Base-by-base conservation (phyloP, 1,140 invertebrate genomes). In the Wasmannia auropunctata region DNA sequence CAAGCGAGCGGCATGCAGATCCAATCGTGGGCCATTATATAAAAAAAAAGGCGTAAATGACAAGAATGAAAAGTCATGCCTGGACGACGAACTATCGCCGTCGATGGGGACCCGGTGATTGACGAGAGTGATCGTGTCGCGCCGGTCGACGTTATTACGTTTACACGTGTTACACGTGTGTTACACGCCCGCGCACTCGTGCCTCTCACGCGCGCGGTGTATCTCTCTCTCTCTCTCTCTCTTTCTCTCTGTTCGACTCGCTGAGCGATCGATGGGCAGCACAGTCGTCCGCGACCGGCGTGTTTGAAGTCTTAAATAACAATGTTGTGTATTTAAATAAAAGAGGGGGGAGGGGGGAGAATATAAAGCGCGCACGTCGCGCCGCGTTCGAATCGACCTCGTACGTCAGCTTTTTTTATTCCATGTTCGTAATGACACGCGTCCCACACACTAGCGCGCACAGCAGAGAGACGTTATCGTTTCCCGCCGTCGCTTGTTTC, bases 121-220 rank as follows among this genome's bases (percentile, higher is more conserved):
- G 85, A 86, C 85, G 77, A 72, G 76, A 65, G 56, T 51, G 63
- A 58, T 22, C 77, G 67, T 62, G 56, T 72, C 40, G 8, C 11
- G 8, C 11, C 46, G 25, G 51, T 31, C 65, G 46, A 72, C 75
- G 67, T 86, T 86, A 86, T 86, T 86, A 83, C 85, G 46, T 86
- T 86, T 83, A 86, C 85, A 81, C 77, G 65, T 49, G 77, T 63
- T 69, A 80, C 74, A 85, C 62, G 49, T 65, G 49, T 65, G 46
- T 80, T 67, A 46, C 46, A 8, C 8, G 7, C 60, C n/a, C 22
- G 14, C 46, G 49, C 58, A 51, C 22, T 31, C 37, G 19, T 25
- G 3, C 19, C 49, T 22, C 19, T 67, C 63, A n/a, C n/a, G n/a
- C n/a, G n/a, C n/a, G n/a, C n/a, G n/a, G n/a, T n/a, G n/a, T n/a